Conservation (phyloP, 2,888 invertebrate genomes). For the Leptinotarsa haldemani region DNA sequence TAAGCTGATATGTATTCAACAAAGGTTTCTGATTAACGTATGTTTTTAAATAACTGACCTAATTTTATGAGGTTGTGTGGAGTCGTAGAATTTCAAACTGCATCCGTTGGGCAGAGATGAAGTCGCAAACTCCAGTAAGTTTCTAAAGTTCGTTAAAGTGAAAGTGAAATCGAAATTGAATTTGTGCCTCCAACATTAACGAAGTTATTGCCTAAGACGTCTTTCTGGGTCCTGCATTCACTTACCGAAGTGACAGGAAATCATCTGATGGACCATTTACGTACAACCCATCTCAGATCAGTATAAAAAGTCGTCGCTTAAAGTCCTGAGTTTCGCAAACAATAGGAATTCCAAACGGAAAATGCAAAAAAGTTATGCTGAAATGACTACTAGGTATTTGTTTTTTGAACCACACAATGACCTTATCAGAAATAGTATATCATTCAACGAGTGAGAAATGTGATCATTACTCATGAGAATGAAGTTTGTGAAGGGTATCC, state of each 20-base stretch:
- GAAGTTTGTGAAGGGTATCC: too few relatives aligned
- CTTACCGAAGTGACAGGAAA: conserved; percentile 1
- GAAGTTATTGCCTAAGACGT: conserved; percentile 17
- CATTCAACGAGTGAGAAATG: too few relatives aligned
- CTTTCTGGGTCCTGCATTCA: neutral
- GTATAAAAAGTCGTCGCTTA: neutral
- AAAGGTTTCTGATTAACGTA: too few relatives aligned
- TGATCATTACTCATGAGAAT: too few relatives aligned
- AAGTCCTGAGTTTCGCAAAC: too few relatives aligned
- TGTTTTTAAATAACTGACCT: neutral
- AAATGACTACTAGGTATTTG: too few relatives aligned
- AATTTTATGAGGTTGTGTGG: neutral
- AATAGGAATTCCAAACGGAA: too few relatives aligned
- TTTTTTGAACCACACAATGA: too few relatives aligned
- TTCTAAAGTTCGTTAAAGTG: conserved; percentile 19
- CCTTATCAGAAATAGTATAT: too few relatives aligned
- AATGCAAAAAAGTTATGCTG: too few relatives aligned
- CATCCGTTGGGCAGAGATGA: conserved; percentile 1
- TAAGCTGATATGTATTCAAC: too few relatives aligned
- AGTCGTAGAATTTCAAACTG: neutral
- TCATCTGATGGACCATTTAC: neutral
- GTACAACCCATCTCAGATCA: neutral
- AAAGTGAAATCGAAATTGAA: conserved; percentile 17
- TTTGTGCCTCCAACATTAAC: conserved; percentile 18
- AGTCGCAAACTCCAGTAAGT: conserved; percentile 15